Conservation (phyloP, 1,140 invertebrate genomes). For the Bilobella aurantiaca region DNA sequence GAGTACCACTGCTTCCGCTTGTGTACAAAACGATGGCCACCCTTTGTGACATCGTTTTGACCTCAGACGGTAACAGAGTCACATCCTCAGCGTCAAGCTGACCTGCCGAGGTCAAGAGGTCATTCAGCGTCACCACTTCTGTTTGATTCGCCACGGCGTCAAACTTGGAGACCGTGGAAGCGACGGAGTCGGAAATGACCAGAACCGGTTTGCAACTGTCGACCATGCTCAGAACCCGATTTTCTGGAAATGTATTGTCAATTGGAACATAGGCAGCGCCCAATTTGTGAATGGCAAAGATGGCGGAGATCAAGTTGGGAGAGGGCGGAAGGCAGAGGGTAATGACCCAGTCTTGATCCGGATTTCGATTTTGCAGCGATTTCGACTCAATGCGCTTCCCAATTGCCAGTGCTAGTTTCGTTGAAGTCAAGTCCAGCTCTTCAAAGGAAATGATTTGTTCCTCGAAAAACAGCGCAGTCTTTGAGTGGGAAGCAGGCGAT, state of each 20-base stretch:
- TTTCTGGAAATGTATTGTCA: conserved; percentile 61
- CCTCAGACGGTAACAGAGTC: conserved; percentile 3
- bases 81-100: background rate
- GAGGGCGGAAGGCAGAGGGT: conserved; percentile 65
- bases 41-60: conserved; percentile 11
- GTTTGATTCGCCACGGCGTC: conserved; percentile 2
- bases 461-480: conserved; percentile 16
- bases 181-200: conserved; percentile 19
- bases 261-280: conserved; percentile 72
- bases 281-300: conserved; percentile 66
- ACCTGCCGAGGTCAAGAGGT: background rate
- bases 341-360: conserved; percentile 37
- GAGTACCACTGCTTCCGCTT: conserved; percentile 82
- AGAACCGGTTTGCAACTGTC: conserved; percentile 36
- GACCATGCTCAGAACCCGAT: conserved; percentile 63
- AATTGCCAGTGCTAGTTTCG: conserved; percentile 10
- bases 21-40: conserved; percentile 75
- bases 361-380: conserved; percentile 8
- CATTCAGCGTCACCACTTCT: background rate
- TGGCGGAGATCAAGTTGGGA: conserved; percentile 53
- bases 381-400: background rate
- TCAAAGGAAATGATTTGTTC: background rate
- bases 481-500: background rate
- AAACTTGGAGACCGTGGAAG: conserved; percentile 19
- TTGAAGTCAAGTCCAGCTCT: conserved; percentile 16